These are phyloP conservation scores for Spialia ferax DNA, from an alignment of 2,888 invertebrate genomes.

Conservation along the genomic window DNA sequence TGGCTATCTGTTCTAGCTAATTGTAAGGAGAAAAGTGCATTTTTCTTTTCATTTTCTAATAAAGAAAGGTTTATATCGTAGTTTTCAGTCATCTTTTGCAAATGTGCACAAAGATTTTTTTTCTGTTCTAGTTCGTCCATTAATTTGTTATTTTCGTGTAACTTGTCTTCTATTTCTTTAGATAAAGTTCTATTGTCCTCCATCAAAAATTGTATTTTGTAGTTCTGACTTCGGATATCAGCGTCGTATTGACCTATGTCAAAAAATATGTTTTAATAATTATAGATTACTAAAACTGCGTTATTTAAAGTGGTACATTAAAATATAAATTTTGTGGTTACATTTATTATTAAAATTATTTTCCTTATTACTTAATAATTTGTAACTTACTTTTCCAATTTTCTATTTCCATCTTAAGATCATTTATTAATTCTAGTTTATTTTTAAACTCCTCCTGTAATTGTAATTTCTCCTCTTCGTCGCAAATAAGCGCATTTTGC, in stretches of 20 bases:
- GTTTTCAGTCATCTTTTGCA: conserved; percentile 56
- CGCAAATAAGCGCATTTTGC: conserved; percentile 63
- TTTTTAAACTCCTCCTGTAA: conserved; percentile 65
- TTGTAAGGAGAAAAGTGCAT: conserved; percentile 58
- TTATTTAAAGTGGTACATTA: no score
- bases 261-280: background rate
- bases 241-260: conserved; percentile 54
- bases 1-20: conserved; percentile 67
- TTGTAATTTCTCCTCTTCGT: conserved; percentile 71
- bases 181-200: conserved; percentile 58
- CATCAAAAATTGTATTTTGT: conserved; percentile 56
- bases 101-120: conserved; percentile 54
- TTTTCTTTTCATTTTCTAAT: conserved; percentile 62
- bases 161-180: conserved; percentile 60
- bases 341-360: no score
- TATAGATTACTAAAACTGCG: no score
- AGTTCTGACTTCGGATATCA: conserved; percentile 59
- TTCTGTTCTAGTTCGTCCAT: conserved; percentile 59
- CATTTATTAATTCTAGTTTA: conserved; percentile 65
- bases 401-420: conserved; percentile 68
- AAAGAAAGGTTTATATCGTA: conserved; percentile 55
- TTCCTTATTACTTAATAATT: background rate
- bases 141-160: conserved; percentile 61
- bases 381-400: conserved; percentile 68
- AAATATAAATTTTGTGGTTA: no score